phyloP scores from a whole-genome alignment of 2,113 vertebrate genomes.

The Mus musculus region GRCm39 chr5:100500501-100501000 shows the following conservation, averaged over 20 bases:
- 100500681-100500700: background rate
- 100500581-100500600: background rate
- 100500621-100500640: background rate
- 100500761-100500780: background rate
- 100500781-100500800: background rate
- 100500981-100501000: background rate
- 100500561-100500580: background rate
- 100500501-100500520: background rate
- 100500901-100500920: background rate
- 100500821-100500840: too few species aligned
- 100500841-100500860: background rate
- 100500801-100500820: background rate
- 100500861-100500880: background rate
- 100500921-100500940: background rate
- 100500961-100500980: background rate
- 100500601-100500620: background rate
- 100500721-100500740: background rate
- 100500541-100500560: background rate
- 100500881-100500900: background rate
- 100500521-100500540: background rate
- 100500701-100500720: background rate
- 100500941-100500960: constrained; percentile 13
- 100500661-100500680: constrained; percentile 14
- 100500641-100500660: constrained; percentile 22
- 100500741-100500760: background rate